Percentiles rank a stretch among this genome's conserved stretches.
phyloP scores from a whole-genome alignment of 2,113 vertebrate species.

The Cephalopholis sonnerati region DNA sequence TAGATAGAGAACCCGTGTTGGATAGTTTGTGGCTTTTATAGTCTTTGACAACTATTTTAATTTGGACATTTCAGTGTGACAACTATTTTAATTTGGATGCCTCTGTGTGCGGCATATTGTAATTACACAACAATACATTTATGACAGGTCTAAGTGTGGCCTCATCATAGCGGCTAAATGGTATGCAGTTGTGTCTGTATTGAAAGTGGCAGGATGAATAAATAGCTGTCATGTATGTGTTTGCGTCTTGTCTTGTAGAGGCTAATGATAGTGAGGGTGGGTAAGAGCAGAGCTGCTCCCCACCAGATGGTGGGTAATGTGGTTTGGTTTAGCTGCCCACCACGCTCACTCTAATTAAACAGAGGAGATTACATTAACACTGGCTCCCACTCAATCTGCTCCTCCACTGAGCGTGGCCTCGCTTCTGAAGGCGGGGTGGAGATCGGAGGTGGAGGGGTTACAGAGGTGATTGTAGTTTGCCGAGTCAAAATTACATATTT shows the following conservation, averaged over 20 bases:
- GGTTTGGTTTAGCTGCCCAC: conserved; percentile 79
- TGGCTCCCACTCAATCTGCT: conserved; percentile 76
- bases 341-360: conserved; percentile 82
- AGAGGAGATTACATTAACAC: conserved; percentile 79
- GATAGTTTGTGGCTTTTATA: conserved; percentile 21
- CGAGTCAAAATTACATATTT: conserved; percentile 18
- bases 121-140: conserved; percentile 43
- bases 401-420: conserved; percentile 52
- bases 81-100: no score
- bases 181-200: conserved; percentile 62
- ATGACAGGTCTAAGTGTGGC: conserved; percentile 28
- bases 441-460: conserved; percentile 39
- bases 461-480: conserved; percentile 45
- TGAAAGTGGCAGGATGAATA: conserved; percentile 78
- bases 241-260: conserved; percentile 76
- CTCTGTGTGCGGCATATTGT: conserved; percentile 8
- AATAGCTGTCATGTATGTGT: conserved; percentile 80
- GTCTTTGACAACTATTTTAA: conserved; percentile 17
- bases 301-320: conserved; percentile 82
- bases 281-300: conserved; percentile 67
- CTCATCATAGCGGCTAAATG: conserved; percentile 50
- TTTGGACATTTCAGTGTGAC: not conserved
- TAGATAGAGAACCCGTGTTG: not conserved
- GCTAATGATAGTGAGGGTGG: conserved; percentile 76
- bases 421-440: conserved; percentile 20